phyloP scores from a whole-genome alignment of 2,888 invertebrate species.

The Dynastes maya region DNA sequence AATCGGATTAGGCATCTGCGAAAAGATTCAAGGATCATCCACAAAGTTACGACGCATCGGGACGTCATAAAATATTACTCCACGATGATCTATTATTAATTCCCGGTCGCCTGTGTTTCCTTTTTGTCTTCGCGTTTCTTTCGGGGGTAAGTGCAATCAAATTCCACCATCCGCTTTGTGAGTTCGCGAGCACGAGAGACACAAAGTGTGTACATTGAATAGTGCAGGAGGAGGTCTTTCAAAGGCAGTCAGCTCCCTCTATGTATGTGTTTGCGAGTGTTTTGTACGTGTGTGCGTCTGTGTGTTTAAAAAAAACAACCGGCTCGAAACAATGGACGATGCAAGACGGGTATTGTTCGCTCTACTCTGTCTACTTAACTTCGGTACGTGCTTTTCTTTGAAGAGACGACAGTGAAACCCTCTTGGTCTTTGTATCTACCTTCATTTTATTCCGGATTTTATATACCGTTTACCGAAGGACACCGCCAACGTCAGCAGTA shows the following conservation, averaged over 20 bases:
- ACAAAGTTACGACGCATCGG: too few relatives aligned
- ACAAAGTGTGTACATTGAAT: slow-evolving; percentile 13
- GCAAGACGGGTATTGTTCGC: slow-evolving; percentile 49
- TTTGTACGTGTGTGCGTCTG: slow-evolving; percentile 22
- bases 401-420: slow-evolving; percentile 30
- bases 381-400: slow-evolving; percentile 51
- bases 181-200: not conserved
- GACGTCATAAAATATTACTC: too few relatives aligned
- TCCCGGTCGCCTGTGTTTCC: too few relatives aligned
- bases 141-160: not conserved
- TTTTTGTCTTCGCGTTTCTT: too few relatives aligned
- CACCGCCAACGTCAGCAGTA: not conserved
- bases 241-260: slow-evolving; percentile 2
- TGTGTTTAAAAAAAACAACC: slow-evolving; percentile 50
- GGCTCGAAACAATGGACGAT: slow-evolving; percentile 51
- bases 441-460: slow-evolving; percentile 44
- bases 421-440: slow-evolving; percentile 35
- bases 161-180: not conserved
- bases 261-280: not conserved
- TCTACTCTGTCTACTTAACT: slow-evolving; percentile 52
- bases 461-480: slow-evolving; percentile 43
- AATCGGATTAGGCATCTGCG: too few relatives aligned
- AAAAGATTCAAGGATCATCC: too few relatives aligned
- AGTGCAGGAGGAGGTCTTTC: slow-evolving; percentile 3
- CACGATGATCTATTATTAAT: too few relatives aligned